A percentile compares a stretch with the other conserved stretches of the same genome.
Evolutionary conservation across 2,113 vertebrate genomes (phyloP).

Genomic region (Chelonoidis abingdonii): DNA sequence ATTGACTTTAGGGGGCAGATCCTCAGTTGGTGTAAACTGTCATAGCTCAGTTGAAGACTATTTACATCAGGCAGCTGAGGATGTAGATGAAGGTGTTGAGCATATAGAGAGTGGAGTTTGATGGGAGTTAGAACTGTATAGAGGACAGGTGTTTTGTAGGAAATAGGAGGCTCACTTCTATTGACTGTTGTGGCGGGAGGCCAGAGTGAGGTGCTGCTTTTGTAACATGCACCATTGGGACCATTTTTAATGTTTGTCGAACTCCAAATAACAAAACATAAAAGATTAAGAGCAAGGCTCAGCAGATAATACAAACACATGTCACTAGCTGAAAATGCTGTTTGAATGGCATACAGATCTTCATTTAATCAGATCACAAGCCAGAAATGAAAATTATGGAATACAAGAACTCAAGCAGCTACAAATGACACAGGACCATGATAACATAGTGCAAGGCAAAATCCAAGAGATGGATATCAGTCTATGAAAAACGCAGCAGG

Average conservation of each 20-base stretch:
- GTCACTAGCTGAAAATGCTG: neutral
- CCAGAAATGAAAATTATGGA: neutral
- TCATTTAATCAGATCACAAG: neutral
- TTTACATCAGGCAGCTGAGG: neutral
- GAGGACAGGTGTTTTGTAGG: neutral
- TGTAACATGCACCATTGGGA: neutral
- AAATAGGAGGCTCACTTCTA: neutral
- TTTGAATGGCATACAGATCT: neutral
- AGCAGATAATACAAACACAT: neutral
- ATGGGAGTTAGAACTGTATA: neutral
- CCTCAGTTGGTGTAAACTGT: neutral
- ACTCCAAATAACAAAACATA: neutral
- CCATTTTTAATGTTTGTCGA: neutral
- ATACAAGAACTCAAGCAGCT: neutral
- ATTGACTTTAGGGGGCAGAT: neutral
- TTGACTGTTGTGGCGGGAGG: neutral
- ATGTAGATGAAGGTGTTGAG: neutral
- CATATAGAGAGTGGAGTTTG: neutral
- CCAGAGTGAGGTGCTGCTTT: too few relatives aligned
- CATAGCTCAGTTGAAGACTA: neutral
- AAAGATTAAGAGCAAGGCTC: neutral
- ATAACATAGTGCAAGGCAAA: slow-evolving; percentile 26
- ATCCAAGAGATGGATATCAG: neutral
- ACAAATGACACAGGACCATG: neutral
- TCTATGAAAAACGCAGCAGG: slow-evolving; percentile 10